Evolutionary conservation across 1,140 invertebrate genomes (phyloP).

Genomic region (Drosophila micromelanica): DNA sequence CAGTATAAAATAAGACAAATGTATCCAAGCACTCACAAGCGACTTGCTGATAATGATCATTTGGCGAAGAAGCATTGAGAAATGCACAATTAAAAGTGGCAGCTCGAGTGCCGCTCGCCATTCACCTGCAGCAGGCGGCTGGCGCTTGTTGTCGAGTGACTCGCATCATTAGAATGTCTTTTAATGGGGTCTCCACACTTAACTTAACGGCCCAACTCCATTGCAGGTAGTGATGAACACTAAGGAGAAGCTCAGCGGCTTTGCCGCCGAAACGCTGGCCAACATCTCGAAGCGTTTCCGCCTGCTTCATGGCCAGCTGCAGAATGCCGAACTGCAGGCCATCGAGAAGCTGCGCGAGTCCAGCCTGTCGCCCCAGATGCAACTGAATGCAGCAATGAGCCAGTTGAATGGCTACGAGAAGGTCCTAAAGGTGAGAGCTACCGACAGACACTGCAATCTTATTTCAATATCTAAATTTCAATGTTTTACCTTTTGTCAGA

Average conservation of each 20-base stretch:
- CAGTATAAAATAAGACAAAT: slow-evolving; percentile 6
- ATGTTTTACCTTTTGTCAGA: slow-evolving; percentile 20
- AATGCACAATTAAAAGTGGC: slow-evolving; percentile 68
- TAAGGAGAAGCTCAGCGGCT: slow-evolving; percentile 52
- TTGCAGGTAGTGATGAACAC: slow-evolving; percentile 61
- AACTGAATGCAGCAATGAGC: slow-evolving; percentile 51
- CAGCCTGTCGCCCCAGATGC: slow-evolving; percentile 53
- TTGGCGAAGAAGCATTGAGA: slow-evolving; percentile 52
- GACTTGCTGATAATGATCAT: slow-evolving; percentile 70
- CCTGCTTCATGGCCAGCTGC: slow-evolving; percentile 67
- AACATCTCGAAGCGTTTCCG: slow-evolving; percentile 56
- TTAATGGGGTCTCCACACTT: slow-evolving; percentile 21
- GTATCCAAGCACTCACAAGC: slow-evolving; percentile 1
- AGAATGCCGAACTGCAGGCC: slow-evolving; percentile 61
- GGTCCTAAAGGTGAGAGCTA: slow-evolving; percentile 51
- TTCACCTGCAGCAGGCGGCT: slow-evolving; percentile 46
- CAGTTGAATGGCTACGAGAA: slow-evolving; percentile 51
- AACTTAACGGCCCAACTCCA: background rate
- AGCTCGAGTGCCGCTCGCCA: slow-evolving; percentile 37
- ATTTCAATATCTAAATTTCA: background rate
- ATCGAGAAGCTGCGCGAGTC: slow-evolving; percentile 58
- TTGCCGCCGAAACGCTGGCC: slow-evolving; percentile 56
- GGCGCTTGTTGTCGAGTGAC: background rate
- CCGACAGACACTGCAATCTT: too few relatives aligned
- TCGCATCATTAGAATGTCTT: slow-evolving; percentile 65